Conservation (phyloP, 2,113 vertebrate genomes). For the Aepyceros melampus region DNA sequence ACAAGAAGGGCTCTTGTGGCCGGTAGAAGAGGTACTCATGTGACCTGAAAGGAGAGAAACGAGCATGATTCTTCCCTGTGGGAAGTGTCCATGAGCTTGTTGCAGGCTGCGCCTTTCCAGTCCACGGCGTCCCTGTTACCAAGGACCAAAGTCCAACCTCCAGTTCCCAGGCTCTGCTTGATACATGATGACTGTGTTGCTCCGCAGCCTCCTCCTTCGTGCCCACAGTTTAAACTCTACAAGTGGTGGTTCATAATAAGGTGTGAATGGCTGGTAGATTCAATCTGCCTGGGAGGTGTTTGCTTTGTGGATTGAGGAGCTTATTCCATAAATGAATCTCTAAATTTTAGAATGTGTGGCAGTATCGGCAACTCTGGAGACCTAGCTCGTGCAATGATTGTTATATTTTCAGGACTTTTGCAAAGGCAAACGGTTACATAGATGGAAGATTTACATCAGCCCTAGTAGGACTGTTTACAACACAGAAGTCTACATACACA, state of each 20-base stretch:
- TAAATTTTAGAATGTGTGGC: not conserved
- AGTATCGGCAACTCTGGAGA: not conserved
- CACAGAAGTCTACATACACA: not conserved
- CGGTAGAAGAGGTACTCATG: not conserved
- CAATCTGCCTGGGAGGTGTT: not conserved
- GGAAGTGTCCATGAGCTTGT: not conserved
- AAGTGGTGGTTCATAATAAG: not conserved
- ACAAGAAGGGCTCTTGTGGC: not conserved
- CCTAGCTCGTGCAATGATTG: not conserved
- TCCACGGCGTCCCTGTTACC: not conserved
- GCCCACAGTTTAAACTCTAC: not conserved
- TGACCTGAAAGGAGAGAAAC: not conserved
- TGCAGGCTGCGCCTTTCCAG: not conserved
- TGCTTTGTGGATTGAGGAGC: not conserved
- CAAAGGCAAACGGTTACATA: not conserved
- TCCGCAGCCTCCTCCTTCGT: not conserved
- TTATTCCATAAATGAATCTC: not conserved
- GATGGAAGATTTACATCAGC: not conserved
- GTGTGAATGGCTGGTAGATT: not conserved
- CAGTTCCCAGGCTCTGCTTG: not conserved
- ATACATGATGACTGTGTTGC: fast-evolving
- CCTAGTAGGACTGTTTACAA: not conserved
- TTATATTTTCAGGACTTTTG: not conserved
- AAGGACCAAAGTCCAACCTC: not conserved
- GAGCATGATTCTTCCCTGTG: not conserved